These are phyloP conservation scores for Bradynema listronoti DNA, from an alignment of 1,140 invertebrate species.

Conservation along the genomic window DNA sequence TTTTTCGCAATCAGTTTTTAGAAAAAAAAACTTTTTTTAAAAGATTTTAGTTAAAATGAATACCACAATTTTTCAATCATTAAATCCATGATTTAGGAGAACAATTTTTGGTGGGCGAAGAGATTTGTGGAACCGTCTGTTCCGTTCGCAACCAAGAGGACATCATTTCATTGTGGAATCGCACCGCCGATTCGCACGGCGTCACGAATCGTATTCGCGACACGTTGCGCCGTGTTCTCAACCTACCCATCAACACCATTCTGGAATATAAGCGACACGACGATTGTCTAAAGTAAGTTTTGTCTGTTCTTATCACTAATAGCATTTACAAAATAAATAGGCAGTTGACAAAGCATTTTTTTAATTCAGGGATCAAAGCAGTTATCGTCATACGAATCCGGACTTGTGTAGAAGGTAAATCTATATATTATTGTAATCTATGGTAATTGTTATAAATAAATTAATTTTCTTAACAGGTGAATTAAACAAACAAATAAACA, in stretches of 20 bases:
- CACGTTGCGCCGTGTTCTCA: constrained; percentile 82
- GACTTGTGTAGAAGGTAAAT: constrained; percentile 7
- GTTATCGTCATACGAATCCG: constrained; percentile 17
- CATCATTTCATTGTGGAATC: constrained; percentile 94
- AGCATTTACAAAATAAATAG: no score
- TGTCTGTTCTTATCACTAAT: not conserved
- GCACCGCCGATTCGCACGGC: constrained; percentile 75
- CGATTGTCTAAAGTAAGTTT: constrained; percentile 64
- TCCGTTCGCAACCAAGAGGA: constrained; percentile 92
- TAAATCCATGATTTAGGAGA: constrained; percentile 67
- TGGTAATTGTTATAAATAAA: not conserved
- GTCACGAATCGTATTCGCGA: constrained; percentile 85
- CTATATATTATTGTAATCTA: not conserved
- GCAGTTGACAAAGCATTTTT: no score
- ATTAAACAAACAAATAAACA: not conserved
- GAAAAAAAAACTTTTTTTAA: constrained; percentile 2
- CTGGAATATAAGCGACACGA: constrained; percentile 94
- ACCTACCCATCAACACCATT: constrained; percentile 80
- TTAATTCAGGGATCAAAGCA: constrained; percentile 15
- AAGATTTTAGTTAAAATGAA: not conserved
- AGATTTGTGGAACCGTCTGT: constrained; percentile 94
- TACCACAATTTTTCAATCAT: not conserved
- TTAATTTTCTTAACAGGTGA: not conserved
- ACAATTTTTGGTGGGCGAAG: constrained; percentile 96
- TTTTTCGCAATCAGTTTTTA: no score